These are phyloP conservation scores for Petroica traversi DNA, from an alignment of 2,113 vertebrate species.

Conservation along the genomic window DNA sequence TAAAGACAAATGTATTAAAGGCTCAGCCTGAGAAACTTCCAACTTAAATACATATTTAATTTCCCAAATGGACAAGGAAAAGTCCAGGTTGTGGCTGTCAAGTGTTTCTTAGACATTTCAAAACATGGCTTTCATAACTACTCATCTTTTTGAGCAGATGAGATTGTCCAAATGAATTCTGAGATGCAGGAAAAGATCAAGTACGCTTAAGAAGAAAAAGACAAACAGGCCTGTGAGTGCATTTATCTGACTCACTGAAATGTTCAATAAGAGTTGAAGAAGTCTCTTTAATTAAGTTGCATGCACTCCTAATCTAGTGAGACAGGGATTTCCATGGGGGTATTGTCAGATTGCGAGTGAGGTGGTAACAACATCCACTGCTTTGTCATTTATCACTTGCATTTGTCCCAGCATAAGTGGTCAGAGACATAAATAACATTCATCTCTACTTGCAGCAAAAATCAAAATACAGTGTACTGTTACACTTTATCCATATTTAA, in stretches of 20 bases:
- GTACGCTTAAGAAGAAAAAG: not conserved
- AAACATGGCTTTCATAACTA: not conserved
- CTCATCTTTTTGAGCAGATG: not conserved
- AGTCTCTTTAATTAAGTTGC: conserved; percentile 26
- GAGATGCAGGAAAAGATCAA: not conserved
- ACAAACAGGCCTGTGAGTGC: not conserved
- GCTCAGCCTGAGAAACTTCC: not conserved
- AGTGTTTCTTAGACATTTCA: not conserved
- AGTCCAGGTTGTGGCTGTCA: not conserved
- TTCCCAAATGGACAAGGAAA: not conserved
- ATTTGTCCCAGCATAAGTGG: not conserved
- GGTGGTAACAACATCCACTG: not conserved
- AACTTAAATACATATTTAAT: not conserved
- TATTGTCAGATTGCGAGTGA: not conserved
- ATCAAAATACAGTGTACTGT: not conserved
- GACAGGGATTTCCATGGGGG: not conserved
- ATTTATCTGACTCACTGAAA: conserved; percentile 25
- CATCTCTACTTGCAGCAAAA: not conserved
- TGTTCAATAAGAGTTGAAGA: conserved; percentile 1
- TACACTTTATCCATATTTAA: not conserved
- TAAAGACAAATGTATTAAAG: not conserved
- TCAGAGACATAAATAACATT: not conserved
- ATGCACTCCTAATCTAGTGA: not conserved
- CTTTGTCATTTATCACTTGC: not conserved
- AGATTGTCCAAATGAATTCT: not conserved